These are phyloP conservation scores for Myopa testacea DNA, from an alignment of 2,888 invertebrate genomes.

Conservation along the genomic window DNA sequence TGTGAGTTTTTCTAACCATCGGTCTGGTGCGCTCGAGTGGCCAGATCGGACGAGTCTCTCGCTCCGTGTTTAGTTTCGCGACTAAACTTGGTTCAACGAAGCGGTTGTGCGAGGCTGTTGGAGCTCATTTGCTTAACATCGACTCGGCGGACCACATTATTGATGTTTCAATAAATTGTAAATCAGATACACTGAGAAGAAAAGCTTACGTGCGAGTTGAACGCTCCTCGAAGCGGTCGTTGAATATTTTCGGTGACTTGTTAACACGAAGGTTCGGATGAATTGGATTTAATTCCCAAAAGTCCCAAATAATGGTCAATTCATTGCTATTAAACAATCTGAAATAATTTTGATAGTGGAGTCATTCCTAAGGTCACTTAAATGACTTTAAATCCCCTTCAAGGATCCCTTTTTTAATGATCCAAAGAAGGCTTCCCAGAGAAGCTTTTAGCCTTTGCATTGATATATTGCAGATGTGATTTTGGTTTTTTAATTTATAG, in stretches of 20 bases:
- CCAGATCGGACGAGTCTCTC: constrained; percentile 43
- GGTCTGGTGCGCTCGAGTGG: constrained; percentile 27
- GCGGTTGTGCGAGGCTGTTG: constrained; percentile 35
- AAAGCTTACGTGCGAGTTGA: neutral
- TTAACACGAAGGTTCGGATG: too few relatives aligned
- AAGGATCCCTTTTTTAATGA: too few relatives aligned
- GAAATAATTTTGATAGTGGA: too few relatives aligned
- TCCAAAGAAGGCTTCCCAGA: too few relatives aligned
- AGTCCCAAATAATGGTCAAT: too few relatives aligned
- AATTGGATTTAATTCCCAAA: too few relatives aligned
- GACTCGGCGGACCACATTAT: constrained; percentile 37
- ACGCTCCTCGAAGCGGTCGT: neutral
- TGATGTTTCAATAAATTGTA: constrained; percentile 45
- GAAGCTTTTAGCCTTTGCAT: too few relatives aligned
- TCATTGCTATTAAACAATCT: too few relatives aligned
- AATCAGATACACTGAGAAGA: constrained; percentile 40
- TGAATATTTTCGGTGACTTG: neutral
- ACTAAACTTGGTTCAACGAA: constrained; percentile 44
- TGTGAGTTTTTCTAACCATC: constrained; percentile 26
- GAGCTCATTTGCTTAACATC: constrained; percentile 49
- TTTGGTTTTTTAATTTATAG: too few relatives aligned
- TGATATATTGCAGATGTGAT: too few relatives aligned
- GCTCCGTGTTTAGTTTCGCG: constrained; percentile 47
- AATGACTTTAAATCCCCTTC: too few relatives aligned
- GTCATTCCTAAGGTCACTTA: too few relatives aligned